Conservation (phyloP, 2,797 vertebrate genomes). For the Heterohyrax brucei region DNA sequence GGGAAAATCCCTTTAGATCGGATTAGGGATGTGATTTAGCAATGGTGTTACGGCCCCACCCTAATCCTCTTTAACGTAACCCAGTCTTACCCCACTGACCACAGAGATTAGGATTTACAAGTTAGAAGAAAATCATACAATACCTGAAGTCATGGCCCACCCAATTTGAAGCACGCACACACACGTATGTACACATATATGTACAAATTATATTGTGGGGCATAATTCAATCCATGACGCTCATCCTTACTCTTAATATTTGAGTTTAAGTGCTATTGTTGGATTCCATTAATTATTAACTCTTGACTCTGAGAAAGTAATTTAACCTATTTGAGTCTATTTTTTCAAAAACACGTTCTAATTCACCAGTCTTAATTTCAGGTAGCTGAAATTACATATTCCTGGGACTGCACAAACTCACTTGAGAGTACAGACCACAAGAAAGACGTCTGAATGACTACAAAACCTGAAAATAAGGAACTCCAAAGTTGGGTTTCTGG, state of each 20-base stretch:
- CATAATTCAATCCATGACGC: no score
- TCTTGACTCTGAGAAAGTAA: conserved; percentile 30
- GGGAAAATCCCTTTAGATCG: no score
- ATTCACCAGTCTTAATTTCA: conserved; percentile 57
- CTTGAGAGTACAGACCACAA: conserved; percentile 34
- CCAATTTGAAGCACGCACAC: no score
- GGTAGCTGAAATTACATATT: conserved; percentile 55
- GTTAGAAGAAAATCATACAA: no score
- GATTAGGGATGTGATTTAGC: no score
- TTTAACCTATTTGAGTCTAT: conserved; percentile 16
- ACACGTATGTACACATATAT: no score
- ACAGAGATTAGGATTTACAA: no score
- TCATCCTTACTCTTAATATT: background rate
- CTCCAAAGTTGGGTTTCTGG: background rate
- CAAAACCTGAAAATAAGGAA: conserved; percentile 15
- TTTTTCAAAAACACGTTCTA: conserved; percentile 65
- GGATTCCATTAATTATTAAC: background rate
- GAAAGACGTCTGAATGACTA: conserved; percentile 43
- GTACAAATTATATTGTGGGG: no score
- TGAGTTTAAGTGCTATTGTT: conserved; percentile 7
- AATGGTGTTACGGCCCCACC: no score
- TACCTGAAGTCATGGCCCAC: no score
- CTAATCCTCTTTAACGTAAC: no score
- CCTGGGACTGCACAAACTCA: background rate
- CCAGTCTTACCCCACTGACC: no score